Conservation (phyloP, 2,113 vertebrate genomes). For the Rhipidura dahli region DNA sequence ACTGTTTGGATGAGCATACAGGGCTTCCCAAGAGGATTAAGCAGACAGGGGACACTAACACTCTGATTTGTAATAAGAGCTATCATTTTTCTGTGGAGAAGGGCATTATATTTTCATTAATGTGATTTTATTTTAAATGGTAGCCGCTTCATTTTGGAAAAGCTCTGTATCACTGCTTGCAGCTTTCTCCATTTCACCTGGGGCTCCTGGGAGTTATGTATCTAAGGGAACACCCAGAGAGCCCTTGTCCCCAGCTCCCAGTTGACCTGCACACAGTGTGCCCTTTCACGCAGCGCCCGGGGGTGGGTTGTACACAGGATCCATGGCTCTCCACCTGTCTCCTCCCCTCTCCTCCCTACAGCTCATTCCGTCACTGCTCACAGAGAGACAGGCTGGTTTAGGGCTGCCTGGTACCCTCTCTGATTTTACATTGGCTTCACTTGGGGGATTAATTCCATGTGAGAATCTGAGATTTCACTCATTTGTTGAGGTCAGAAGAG, state of each 20-base stretch:
- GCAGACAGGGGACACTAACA: neutral
- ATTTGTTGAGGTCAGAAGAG: neutral
- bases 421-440: neutral
- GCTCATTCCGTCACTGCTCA: neutral
- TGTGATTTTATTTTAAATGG: neutral
- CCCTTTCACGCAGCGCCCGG: accelerated
- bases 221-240: neutral
- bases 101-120: neutral
- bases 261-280: accelerated
- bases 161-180: neutral
- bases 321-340: neutral
- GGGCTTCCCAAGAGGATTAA: neutral
- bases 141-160: neutral
- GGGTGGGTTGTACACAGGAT: neutral
- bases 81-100: neutral
- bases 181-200: neutral
- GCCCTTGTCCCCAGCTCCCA: neutral
- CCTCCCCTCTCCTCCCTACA: neutral
- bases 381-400: neutral
- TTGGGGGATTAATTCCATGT: neutral
- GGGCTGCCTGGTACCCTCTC: neutral
- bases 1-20: neutral
- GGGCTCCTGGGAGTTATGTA: neutral
- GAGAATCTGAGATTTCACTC: neutral
- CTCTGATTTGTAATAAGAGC: neutral